Evolutionary conservation across 2,113 vertebrate species (phyloP).

Genomic region (Anolis sagrei): DNA sequence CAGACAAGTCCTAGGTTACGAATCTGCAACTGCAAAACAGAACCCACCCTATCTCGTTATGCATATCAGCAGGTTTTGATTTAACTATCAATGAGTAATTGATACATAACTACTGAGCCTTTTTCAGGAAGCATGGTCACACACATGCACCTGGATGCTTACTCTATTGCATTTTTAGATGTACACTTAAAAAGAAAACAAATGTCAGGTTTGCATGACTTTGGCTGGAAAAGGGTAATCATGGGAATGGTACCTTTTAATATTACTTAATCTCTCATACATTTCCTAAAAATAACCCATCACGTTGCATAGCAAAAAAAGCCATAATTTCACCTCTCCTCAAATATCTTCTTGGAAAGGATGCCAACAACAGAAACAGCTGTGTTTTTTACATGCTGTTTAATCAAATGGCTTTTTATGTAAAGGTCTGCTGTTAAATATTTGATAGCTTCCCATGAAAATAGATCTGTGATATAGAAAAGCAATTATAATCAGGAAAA

Average conservation of each 20-base stretch:
- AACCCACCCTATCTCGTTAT: too few species aligned
- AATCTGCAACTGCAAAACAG: too few species aligned
- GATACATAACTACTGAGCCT: too few species aligned
- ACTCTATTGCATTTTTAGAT: neutral
- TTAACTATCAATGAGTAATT: too few species aligned
- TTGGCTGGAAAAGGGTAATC: neutral
- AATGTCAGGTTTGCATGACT: neutral
- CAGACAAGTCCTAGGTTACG: too few species aligned
- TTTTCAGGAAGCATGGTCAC: too few species aligned
- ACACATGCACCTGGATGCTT: neutral
- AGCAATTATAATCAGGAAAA: slow-evolving; percentile 67
- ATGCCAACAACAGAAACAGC: slow-evolving; percentile 50
- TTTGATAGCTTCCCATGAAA: slow-evolving; percentile 56
- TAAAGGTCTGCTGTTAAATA: slow-evolving; percentile 64
- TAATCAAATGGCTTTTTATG: slow-evolving; percentile 66
- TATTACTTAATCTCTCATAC: neutral
- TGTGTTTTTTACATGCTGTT: slow-evolving; percentile 57
- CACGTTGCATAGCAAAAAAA: slow-evolving; percentile 39
- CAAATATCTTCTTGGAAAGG: slow-evolving; percentile 11
- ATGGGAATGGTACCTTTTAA: neutral
- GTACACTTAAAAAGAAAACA: neutral
- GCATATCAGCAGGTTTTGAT: too few species aligned
- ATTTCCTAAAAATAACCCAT: neutral
- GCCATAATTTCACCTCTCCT: slow-evolving; percentile 36
- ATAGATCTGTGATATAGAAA: slow-evolving; percentile 54